Conservation (phyloP, 1,140 invertebrate genomes). For the Heliothis virescens region DNA sequence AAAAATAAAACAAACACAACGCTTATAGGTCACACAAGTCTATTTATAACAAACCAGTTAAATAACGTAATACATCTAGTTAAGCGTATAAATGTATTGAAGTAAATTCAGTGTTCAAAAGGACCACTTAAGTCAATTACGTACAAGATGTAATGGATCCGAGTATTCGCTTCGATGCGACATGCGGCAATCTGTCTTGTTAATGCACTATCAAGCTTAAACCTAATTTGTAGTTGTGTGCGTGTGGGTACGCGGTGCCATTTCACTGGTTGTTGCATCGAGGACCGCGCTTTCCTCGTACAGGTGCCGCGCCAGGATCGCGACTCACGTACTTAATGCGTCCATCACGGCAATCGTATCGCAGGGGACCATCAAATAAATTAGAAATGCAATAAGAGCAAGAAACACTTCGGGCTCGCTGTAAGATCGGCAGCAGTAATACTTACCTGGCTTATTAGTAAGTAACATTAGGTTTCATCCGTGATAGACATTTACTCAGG, state of each 20-base stretch:
- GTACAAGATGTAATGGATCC: neutral
- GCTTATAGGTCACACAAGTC: slow-evolving; percentile 14
- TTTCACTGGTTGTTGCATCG: slow-evolving; percentile 21
- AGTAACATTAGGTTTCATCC: too few relatives aligned
- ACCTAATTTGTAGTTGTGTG: slow-evolving; percentile 6
- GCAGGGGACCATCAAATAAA: slow-evolving; percentile 3
- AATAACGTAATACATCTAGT: neutral
- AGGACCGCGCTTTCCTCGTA: neutral
- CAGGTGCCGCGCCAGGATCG: slow-evolving; percentile 7
- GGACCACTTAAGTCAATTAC: neutral
- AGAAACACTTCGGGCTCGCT: neutral
- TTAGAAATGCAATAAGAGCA: slow-evolving; percentile 5
- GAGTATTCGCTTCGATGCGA: neutral
- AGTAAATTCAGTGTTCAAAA: neutral
- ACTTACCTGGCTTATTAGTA: too few relatives aligned
- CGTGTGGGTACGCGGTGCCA: slow-evolving; percentile 9
- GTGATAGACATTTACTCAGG: too few relatives aligned
- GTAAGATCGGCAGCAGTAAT: neutral
- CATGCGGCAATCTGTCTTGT: neutral
- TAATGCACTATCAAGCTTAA: slow-evolving; percentile 10
- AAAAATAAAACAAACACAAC: slow-evolving; percentile 54
- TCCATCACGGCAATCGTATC: neutral
- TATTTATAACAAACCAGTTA: neutral
- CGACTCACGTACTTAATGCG: slow-evolving; percentile 12
- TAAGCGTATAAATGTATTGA: neutral